phyloP scores from a whole-genome alignment of 2,113 vertebrate species.

The Calidris pygmaea region DNA sequence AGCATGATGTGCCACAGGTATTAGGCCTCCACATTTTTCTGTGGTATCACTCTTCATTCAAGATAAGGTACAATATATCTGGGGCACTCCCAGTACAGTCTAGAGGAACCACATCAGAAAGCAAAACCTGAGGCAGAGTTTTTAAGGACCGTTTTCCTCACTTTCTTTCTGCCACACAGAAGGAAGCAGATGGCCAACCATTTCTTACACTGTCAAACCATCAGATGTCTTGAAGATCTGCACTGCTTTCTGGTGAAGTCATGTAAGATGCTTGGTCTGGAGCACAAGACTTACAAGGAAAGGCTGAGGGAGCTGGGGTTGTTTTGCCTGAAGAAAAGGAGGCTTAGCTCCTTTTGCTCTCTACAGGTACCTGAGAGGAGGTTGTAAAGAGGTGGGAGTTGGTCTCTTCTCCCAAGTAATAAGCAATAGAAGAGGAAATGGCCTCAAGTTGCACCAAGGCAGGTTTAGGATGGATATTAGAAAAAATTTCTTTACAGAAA shows the following conservation, averaged over 20 bases:
- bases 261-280: neutral
- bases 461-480: neutral
- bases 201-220: neutral
- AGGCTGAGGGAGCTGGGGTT: neutral
- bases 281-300: neutral
- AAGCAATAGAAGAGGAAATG: neutral
- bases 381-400: neutral
- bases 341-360: too few species aligned
- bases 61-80: neutral
- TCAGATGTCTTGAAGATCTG: neutral
- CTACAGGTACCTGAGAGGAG: neutral
- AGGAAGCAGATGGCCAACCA: neutral
- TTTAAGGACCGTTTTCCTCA: neutral
- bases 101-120: neutral
- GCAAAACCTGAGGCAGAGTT: neutral
- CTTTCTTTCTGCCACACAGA: neutral
- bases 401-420: neutral
- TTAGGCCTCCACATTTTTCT: neutral
- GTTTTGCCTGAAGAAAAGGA: neutral
- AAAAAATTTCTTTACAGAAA: neutral
- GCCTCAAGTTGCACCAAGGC: neutral
- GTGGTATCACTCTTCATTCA: neutral
- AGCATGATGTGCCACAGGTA: neutral
- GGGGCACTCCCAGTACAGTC: neutral
- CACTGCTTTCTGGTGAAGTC: neutral